Base-by-base conservation (phyloP, 2,113 vertebrate species). In the Poecilia latipinna region DNA sequence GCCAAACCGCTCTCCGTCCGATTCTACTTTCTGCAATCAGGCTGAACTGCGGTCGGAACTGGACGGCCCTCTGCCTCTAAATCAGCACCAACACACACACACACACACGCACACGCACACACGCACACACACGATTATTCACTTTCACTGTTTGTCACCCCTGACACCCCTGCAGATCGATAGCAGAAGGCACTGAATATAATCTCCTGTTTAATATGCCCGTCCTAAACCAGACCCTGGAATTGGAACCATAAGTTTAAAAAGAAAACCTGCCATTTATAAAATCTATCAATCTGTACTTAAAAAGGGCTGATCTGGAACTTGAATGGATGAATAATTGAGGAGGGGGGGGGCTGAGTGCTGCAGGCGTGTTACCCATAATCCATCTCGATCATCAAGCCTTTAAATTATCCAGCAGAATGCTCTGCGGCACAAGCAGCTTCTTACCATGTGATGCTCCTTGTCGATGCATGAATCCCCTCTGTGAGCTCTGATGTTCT, bases 271-370 rank as follows among this genome's bases (percentile, higher is more conserved):
- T 77, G 73, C 61, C 72, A 51, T 64, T 89, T 87, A 72, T 75
- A 81, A 85, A 88, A 84, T 79, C 68, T 72, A 86, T 88, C 88
- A 90, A 24, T 67, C 80, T 78, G 65, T 60, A 72, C 70, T 84
- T 77, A 89, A 84, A 83, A 78, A 75, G 39, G 28, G 64, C 79
- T 79, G 83, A 87, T 74, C 76, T 75, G 68, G 65, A 88, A 82
- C 69, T 76, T 70, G 68, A 87, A 68, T 28, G 44, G 72, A 79
- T 82, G 65, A 82, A 88, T 88, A 83, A 79, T 67, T 79, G 71
- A 81, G 74, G 63, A 70, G 13, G n/a, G 61, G 35, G 44, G 35
- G 74, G 33, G 33, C 33, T 67, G 66, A 73, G 75, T 32, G 73
- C n/a, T 4, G 15, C 73, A 37, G 37, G 64, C 79, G 64, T 6